Percentiles rank a stretch among this genome's conserved stretches.
These are phyloP conservation scores for Melanaphis sacchari DNA, from an alignment of 1,140 invertebrate species.

Conservation along the genomic window DNA sequence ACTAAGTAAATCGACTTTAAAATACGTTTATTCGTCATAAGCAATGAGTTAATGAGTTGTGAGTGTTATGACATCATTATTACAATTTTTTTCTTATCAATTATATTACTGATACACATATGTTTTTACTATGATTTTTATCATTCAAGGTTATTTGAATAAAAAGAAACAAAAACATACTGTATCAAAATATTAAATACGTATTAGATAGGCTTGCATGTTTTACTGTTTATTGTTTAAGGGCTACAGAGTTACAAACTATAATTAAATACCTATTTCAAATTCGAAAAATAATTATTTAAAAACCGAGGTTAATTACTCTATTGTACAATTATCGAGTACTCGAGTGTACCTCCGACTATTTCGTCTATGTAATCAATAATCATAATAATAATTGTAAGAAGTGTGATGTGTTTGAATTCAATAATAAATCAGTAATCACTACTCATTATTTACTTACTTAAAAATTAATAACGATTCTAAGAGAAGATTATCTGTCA, in stretches of 20 bases:
- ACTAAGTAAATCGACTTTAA: neutral
- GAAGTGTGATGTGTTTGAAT: too few relatives aligned
- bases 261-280: neutral
- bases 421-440: too few relatives aligned
- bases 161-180: neutral
- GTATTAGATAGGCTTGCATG: too few relatives aligned
- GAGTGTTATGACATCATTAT: slow-evolving; percentile 45
- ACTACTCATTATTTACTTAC: too few relatives aligned
- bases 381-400: too few relatives aligned
- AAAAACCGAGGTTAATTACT: neutral
- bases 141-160: neutral
- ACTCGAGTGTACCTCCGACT: neutral
- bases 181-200: neutral
- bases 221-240: neutral
- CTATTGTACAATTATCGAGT: neutral
- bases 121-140: slow-evolving; percentile 26
- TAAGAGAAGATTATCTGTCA: neutral
- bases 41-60: slow-evolving; percentile 17
- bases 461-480: neutral
- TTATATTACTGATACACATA: neutral
- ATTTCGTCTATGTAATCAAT: neutral
- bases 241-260: neutral
- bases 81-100: slow-evolving; percentile 17
- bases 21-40: neutral
- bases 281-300: neutral